Evolutionary conservation across 1,140 invertebrate species (phyloP).

Genomic region (Heliconius eleuchia): DNA sequence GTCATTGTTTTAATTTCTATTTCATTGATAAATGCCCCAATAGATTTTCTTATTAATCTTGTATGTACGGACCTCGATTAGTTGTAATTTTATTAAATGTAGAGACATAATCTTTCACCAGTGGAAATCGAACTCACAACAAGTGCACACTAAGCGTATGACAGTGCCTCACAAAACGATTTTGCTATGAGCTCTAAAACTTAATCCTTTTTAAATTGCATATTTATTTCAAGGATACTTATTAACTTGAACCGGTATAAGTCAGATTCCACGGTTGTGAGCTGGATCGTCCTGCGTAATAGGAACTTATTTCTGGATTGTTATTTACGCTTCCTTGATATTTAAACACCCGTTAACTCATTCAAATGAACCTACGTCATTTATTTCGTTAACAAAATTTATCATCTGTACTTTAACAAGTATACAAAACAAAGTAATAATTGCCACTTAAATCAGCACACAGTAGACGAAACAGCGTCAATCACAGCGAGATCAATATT

Average conservation of each 20-base stretch:
- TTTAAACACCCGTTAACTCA: not conserved
- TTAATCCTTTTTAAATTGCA: not conserved
- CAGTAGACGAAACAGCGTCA: not conserved
- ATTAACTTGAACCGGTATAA: conserved; percentile 19
- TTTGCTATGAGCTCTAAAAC: too few relatives aligned
- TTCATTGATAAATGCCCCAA: too few relatives aligned
- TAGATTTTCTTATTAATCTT: too few relatives aligned
- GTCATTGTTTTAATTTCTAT: too few relatives aligned
- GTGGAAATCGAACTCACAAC: too few relatives aligned
- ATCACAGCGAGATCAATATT: not conserved
- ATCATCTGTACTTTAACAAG: not conserved
- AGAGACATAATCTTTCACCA: too few relatives aligned
- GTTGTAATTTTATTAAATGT: too few relatives aligned
- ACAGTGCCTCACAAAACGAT: too few relatives aligned
- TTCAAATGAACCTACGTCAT: not conserved
- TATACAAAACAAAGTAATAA: conserved; percentile 10
- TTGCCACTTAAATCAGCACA: not conserved
- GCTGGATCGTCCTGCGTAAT: conserved; percentile 18
- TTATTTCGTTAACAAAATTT: not conserved
- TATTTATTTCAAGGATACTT: not conserved
- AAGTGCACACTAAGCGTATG: too few relatives aligned
- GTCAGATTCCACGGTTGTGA: conserved; percentile 18
- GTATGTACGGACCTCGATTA: too few relatives aligned
- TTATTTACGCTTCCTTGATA: conserved; percentile 20
- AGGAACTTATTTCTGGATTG: conserved; percentile 24